Evolutionary conservation across 2,113 vertebrate genomes (phyloP).

Genomic region (Xiphophorus hellerii): DNA sequence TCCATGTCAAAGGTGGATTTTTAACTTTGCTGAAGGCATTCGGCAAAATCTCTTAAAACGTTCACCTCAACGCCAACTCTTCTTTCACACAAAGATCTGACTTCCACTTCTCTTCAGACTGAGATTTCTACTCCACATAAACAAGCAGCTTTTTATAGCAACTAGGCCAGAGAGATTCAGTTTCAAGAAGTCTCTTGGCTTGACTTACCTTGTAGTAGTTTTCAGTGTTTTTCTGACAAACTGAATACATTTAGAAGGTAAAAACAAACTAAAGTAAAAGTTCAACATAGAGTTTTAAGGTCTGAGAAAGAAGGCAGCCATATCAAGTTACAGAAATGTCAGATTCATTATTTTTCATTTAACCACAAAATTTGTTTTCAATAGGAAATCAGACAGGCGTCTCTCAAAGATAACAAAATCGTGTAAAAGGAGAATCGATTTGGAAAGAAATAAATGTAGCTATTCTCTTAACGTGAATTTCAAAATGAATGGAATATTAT

Average conservation of each 20-base stretch:
- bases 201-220: not conserved
- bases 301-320: too few relatives aligned
- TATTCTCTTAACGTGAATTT: too few relatives aligned
- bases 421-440: too few relatives aligned
- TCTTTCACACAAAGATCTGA: slow-evolving; percentile 1
- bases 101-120: not conserved
- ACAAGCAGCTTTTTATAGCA: slow-evolving; percentile 71
- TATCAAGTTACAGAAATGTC: too few relatives aligned
- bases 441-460: too few relatives aligned
- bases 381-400: too few relatives aligned
- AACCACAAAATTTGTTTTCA: too few relatives aligned
- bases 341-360: too few relatives aligned
- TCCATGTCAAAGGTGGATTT: slow-evolving; percentile 58
- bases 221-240: not conserved
- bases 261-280: not conserved
- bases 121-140: slow-evolving; percentile 38
- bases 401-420: too few relatives aligned
- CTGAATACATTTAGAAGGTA: not conserved
- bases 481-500: too few relatives aligned
- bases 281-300: not conserved
- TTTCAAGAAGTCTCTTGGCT: slow-evolving; percentile 46
- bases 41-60: not conserved
- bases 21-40: not conserved
- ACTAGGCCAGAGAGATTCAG: slow-evolving; percentile 54
- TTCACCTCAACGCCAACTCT: not conserved